phyloP scores from a whole-genome alignment of 2,888 invertebrate genomes.

The Hoplodrina blanda region DNA sequence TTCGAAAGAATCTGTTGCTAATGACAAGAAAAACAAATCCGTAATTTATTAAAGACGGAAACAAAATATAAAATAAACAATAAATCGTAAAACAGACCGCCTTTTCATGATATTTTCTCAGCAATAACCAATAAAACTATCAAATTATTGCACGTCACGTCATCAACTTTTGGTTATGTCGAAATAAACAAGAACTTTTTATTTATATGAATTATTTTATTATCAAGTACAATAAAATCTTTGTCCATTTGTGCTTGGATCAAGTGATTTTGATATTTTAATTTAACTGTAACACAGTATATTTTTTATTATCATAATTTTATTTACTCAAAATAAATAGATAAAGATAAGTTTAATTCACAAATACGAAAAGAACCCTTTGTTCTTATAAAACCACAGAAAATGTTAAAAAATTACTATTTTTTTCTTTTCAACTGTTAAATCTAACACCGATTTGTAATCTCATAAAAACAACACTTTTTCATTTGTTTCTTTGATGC shows the following conservation, averaged over 20 bases:
- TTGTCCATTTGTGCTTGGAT: constrained; percentile 72
- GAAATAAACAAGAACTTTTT: constrained; percentile 82
- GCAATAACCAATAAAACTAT: constrained; percentile 87
- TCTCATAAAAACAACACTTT: background rate
- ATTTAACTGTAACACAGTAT: background rate
- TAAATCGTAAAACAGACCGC: constrained; percentile 80
- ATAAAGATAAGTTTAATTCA: too few relatives aligned
- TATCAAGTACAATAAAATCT: constrained; percentile 86
- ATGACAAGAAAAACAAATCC: constrained; percentile 63
- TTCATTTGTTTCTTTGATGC: background rate
- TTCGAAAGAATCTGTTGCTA: constrained; percentile 57
- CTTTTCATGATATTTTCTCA: constrained; percentile 81
- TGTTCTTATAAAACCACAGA: background rate
- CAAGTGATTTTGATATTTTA: constrained; percentile 73
- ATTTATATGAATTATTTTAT: constrained; percentile 82
- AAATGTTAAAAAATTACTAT: background rate
- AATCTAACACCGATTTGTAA: too few relatives aligned
- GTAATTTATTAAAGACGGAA: constrained; percentile 82
- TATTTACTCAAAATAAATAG: background rate
- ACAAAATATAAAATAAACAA: constrained; percentile 84
- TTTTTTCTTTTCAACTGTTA: too few relatives aligned
- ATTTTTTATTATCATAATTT: background rate
- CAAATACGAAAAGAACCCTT: too few relatives aligned
- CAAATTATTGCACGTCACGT: constrained; percentile 83
- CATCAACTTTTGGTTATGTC: constrained; percentile 76